These are phyloP conservation scores for Rhinichthys osculus DNA, from an alignment of 2,797 vertebrate species.

Conservation along the genomic window DNA sequence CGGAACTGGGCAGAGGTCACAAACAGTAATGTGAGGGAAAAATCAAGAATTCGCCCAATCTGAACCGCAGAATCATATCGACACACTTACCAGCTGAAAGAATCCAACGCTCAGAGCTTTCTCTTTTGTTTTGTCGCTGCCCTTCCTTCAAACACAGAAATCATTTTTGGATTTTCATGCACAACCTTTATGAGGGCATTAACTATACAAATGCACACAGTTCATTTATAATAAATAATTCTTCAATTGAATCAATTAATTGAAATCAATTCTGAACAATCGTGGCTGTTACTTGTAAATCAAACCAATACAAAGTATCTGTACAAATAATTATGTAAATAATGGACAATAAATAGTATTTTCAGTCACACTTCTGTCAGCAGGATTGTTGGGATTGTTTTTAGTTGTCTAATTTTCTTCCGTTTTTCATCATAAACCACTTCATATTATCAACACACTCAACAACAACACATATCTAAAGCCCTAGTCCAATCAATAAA, in stretches of 20 bases:
- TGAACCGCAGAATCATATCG: not conserved
- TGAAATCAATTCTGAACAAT: too few species aligned
- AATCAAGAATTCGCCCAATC: not conserved
- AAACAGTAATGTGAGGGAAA: not conserved
- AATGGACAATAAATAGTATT: not conserved
- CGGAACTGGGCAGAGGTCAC: slow-evolving; percentile 79
- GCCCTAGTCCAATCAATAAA: not conserved
- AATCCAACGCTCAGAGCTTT: slow-evolving; percentile 74
- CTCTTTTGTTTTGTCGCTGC: slow-evolving; percentile 59
- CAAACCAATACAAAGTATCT: not conserved
- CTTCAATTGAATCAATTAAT: not conserved
- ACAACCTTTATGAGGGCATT: not conserved
- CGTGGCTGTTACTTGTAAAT: too few species aligned
- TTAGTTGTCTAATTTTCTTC: not conserved
- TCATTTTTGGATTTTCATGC: not conserved
- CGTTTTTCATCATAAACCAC: not conserved
- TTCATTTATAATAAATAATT: not conserved
- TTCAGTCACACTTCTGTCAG: not conserved
- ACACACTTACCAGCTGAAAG: slow-evolving; percentile 78
- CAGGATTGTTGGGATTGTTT: not conserved
- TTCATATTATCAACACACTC: not conserved
- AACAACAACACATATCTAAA: not conserved
- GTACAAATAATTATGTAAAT: not conserved
- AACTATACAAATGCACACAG: not conserved
- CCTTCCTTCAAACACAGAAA: slow-evolving; percentile 66